These are phyloP conservation scores for Melospiza georgiana DNA, from an alignment of 2,113 vertebrate genomes.

Conservation along the genomic window DNA sequence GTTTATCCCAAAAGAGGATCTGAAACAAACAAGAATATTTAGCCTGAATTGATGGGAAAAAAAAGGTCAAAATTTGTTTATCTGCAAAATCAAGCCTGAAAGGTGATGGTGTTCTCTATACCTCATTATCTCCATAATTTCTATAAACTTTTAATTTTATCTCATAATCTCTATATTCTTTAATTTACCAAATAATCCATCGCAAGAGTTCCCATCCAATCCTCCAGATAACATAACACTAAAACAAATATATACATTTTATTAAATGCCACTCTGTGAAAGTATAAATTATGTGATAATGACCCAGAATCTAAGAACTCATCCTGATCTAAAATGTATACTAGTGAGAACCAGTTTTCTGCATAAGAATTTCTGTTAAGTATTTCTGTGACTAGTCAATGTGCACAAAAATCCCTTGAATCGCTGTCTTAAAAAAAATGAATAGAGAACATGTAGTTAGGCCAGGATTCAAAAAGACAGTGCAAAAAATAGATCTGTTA, in stretches of 20 bases:
- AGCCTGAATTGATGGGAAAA: background rate
- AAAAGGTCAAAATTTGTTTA: background rate
- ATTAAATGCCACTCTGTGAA: background rate
- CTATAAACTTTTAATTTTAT: background rate
- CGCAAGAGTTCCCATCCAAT: background rate
- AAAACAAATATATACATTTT: background rate
- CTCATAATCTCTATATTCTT: background rate
- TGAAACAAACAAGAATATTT: background rate
- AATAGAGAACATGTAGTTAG: background rate
- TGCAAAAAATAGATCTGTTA: background rate
- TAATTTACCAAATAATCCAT: background rate
- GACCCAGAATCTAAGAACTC: background rate
- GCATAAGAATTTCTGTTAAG: background rate
- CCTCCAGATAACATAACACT: background rate
- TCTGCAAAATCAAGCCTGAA: background rate
- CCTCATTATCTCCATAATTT: background rate
- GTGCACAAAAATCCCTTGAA: background rate
- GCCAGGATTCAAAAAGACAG: background rate
- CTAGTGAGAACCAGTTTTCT: background rate
- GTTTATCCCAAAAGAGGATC: background rate
- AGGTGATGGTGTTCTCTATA: background rate
- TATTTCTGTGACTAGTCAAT: background rate
- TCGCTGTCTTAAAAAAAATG: background rate
- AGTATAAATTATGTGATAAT: background rate
- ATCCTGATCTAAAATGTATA: background rate